phyloP scores from a whole-genome alignment of 2,888 invertebrate genomes.

The Lamproptera curius region DNA sequence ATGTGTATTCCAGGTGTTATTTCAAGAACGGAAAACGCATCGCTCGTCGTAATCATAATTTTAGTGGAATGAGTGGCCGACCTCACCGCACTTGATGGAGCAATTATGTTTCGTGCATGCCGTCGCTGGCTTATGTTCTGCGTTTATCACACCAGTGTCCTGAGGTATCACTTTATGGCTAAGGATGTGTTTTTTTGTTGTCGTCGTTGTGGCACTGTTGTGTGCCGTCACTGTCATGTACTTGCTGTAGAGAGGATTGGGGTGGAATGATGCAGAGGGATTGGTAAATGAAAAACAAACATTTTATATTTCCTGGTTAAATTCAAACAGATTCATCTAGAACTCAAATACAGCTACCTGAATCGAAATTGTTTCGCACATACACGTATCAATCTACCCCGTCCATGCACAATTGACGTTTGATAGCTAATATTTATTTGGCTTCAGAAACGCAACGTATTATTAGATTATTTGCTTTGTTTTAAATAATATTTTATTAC shows the following conservation, averaged over 20 bases:
- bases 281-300: constrained; percentile 15
- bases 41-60: constrained; percentile 65
- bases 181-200: constrained; percentile 61
- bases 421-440: constrained; percentile 34
- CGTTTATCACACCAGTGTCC: constrained; percentile 67
- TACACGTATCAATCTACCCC: constrained; percentile 58
- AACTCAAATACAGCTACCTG: constrained; percentile 1
- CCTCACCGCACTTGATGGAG: constrained; percentile 76
- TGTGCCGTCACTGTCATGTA: constrained; percentile 64
- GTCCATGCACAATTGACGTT: constrained; percentile 39
- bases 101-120: constrained; percentile 76
- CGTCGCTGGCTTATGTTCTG: constrained; percentile 71
- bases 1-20: constrained; percentile 49
- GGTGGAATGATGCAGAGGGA: constrained; percentile 59
- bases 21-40: constrained; percentile 62
- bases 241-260: constrained; percentile 52
- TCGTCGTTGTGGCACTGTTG: constrained; percentile 64
- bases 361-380: constrained; percentile 19
- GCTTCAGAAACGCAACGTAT: constrained; percentile 4
- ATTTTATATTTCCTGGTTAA: neutral
- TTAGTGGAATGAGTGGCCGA: constrained; percentile 78
- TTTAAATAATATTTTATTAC: neutral
- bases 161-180: constrained; percentile 68
- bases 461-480: neutral
- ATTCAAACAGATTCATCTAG: neutral